phyloP scores from a whole-genome alignment of 2,113 vertebrate genomes.

The Pithys albifrons region DNA sequence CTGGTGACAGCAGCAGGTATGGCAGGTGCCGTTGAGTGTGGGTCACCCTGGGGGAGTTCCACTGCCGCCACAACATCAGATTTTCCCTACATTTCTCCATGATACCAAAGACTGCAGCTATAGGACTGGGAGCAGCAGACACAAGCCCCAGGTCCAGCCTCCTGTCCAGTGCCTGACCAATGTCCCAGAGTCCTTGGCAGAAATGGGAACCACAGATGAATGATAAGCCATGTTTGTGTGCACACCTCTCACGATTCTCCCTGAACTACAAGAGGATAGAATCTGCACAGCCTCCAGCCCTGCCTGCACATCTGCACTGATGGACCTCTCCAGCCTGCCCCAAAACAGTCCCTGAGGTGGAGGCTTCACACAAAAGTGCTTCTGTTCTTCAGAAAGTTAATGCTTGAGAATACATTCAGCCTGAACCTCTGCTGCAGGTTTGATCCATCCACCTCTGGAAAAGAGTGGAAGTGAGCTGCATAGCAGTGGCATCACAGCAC shows the following conservation, averaged over 20 bases:
- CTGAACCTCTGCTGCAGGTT: neutral
- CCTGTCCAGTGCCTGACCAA: neutral
- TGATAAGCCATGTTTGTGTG: fast-evolving
- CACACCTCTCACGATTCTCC: fast-evolving
- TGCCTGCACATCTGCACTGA: neutral
- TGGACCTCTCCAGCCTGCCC: neutral
- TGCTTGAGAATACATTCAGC: neutral
- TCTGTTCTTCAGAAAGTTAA: neutral
- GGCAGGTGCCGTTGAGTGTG: neutral
- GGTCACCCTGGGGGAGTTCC: neutral
- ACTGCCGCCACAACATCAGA: neutral
- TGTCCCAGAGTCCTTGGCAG: neutral
- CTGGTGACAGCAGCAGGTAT: neutral
- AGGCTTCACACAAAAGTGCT: neutral
- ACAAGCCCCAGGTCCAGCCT: neutral
- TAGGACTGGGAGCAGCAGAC: fast-evolving
- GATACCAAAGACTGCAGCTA: neutral
- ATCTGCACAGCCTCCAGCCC: neutral
- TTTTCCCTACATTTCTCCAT: fast-evolving
- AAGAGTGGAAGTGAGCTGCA: neutral
- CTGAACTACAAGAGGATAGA: neutral
- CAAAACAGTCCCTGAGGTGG: neutral
- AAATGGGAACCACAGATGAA: neutral
- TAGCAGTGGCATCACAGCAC: fast-evolving
- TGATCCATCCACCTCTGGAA: neutral